A percentile compares a stretch with the other conserved stretches of the same genome.
Conservation (phyloP, 53 echinoderm and acorn worm species). For the Luidia sarsii region DNA sequence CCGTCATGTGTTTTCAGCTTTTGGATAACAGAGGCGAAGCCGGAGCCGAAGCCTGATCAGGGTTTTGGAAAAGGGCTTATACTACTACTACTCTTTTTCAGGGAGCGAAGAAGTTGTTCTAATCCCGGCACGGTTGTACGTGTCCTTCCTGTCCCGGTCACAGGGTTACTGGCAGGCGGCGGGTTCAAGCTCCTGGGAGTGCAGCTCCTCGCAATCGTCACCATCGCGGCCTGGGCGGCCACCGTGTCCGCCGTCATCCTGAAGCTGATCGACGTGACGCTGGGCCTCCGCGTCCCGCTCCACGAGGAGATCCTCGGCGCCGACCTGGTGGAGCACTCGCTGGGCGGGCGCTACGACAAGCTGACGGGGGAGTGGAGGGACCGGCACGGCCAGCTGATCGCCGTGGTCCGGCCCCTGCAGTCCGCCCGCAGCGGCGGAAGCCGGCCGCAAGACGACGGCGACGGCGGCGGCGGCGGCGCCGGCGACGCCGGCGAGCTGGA, state of each 20-base stretch:
- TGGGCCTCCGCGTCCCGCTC: conserved; percentile 72
- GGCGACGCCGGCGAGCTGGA: too few species aligned
- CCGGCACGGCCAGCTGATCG: conserved; percentile 54
- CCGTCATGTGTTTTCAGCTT: too few species aligned
- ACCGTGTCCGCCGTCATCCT: conserved; percentile 58
- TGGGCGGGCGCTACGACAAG: conserved; percentile 69
- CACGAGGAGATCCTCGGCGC: conserved; percentile 86
- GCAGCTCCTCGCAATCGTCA: conserved; percentile 57
- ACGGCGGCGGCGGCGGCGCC: too few species aligned
- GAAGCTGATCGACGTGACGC: conserved; percentile 61
- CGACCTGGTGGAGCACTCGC: conserved; percentile 76
- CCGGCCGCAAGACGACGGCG: too few species aligned
- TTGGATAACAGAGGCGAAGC: too few species aligned
- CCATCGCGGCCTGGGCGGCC: conserved; percentile 59
- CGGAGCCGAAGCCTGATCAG: too few species aligned
- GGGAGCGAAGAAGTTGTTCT: too few species aligned
- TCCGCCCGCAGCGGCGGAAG: too few species aligned
- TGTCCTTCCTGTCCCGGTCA: too few species aligned
- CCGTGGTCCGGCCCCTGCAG: conserved; percentile 56
- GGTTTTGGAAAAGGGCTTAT: too few species aligned
- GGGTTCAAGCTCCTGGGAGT: conserved; percentile 75
- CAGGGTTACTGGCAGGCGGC: conserved; percentile 75
- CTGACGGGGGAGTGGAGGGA: conserved; percentile 57
- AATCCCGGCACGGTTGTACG: too few species aligned
- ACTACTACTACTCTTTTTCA: too few species aligned